These are phyloP conservation scores for Panzeria rudis DNA, from an alignment of 2,888 invertebrate genomes.

Conservation along the genomic window DNA sequence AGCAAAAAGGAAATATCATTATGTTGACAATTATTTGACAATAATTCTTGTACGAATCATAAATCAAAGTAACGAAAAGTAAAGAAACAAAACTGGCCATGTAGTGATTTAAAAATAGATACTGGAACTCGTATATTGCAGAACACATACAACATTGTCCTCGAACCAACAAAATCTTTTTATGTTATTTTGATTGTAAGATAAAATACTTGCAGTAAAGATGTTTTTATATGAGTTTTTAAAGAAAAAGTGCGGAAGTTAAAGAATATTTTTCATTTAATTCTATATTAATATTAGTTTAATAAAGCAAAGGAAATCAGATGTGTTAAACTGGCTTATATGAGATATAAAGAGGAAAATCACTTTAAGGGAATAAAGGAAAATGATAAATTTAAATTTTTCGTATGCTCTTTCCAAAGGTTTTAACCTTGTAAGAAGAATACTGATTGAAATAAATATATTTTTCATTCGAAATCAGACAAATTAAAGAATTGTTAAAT, in stretches of 20 bases:
- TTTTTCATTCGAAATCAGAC: too few species aligned
- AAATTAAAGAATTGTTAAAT: too few species aligned
- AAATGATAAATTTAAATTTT: neutral
- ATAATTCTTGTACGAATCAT: conserved; percentile 60
- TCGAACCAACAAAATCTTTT: conserved; percentile 9
- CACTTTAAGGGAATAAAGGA: too few species aligned
- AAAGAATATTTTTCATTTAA: neutral
- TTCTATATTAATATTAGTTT: neutral
- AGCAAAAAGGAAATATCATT: conserved; percentile 60
- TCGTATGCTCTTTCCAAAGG: too few species aligned
- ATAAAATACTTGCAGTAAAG: conserved; percentile 18
- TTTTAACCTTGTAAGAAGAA: too few species aligned
- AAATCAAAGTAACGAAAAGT: conserved; percentile 64
- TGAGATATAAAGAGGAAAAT: neutral
- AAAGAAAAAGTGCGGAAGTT: conserved; percentile 2
- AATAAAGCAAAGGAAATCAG: neutral
- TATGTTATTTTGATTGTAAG: conserved; percentile 7
- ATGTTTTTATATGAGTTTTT: conserved; percentile 18
- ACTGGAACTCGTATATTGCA: neutral
- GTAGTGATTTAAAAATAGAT: neutral
- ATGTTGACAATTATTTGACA: conserved; percentile 67
- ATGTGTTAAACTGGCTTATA: neutral
- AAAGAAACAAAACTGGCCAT: conserved; percentile 41
- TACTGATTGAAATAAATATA: too few species aligned
- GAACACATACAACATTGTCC: conserved; percentile 12